Percentiles rank a stretch among this genome's conserved stretches.
phyloP scores from a whole-genome alignment of 2,113 vertebrate species.

The Bujurquina vittata region DNA sequence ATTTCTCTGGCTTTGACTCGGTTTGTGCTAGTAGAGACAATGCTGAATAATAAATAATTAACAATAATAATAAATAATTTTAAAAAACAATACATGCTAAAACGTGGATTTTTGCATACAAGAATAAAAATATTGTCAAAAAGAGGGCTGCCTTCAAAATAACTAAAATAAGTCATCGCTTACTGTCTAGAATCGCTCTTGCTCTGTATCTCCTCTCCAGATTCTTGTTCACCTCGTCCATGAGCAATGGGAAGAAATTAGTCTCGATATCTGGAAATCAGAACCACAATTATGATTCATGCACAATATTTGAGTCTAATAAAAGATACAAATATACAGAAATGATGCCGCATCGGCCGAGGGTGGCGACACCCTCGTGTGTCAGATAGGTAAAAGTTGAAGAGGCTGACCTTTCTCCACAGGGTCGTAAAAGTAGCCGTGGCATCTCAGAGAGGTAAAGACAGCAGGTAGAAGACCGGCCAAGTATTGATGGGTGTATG shows the following conservation, averaged over 20 bases:
- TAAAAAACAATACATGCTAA: not conserved
- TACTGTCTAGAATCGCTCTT: slow-evolving; percentile 88
- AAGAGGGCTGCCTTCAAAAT: not conserved
- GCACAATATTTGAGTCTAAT: not conserved
- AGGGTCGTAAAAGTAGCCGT: slow-evolving; percentile 92
- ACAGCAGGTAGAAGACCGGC: slow-evolving; percentile 87
- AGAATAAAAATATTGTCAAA: not conserved
- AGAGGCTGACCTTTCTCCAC: slow-evolving; percentile 85
- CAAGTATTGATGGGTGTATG: slow-evolving; percentile 85
- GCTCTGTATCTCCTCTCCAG: slow-evolving; percentile 81
- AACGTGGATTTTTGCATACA: not conserved
- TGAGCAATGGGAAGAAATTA: slow-evolving; percentile 89
- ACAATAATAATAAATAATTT: no score
- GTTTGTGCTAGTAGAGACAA: not conserved
- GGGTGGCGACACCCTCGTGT: not conserved
- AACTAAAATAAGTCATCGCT: slow-evolving; percentile 63
- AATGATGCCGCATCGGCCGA: no score
- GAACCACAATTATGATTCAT: slow-evolving; percentile 11
- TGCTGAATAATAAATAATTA: not conserved
- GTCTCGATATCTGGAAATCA: slow-evolving; percentile 87
- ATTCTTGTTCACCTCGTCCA: slow-evolving; percentile 81
- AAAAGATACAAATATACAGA: not conserved
- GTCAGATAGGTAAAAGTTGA: not conserved
- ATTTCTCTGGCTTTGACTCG: not conserved
- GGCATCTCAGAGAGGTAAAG: slow-evolving; percentile 82